These are phyloP conservation scores for Megalonaias nervosa DNA, from an alignment of 1,140 invertebrate genomes.

Conservation along the genomic window DNA sequence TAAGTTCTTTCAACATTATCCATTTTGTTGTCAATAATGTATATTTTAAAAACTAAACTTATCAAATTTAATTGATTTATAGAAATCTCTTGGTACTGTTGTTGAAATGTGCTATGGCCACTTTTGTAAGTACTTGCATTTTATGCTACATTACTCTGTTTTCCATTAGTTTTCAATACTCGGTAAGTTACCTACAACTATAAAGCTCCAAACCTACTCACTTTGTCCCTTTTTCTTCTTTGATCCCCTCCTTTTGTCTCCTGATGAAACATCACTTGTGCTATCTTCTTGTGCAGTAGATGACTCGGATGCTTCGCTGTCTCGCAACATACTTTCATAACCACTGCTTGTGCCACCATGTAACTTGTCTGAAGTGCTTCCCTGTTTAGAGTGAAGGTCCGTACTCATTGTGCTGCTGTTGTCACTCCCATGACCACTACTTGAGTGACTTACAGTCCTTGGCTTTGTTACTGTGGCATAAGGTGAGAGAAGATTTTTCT, in stretches of 20 bases:
- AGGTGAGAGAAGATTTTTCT: slow-evolving; percentile 65
- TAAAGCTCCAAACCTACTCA: slow-evolving; percentile 42
- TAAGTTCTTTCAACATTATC: too few species aligned
- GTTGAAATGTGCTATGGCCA: too few species aligned
- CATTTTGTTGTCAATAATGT: too few species aligned
- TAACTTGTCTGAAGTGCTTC: slow-evolving; percentile 52
- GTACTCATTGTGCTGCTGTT: slow-evolving; percentile 66
- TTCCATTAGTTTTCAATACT: too few species aligned
- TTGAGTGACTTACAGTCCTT: slow-evolving; percentile 66
- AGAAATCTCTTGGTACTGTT: too few species aligned
- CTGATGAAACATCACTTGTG: slow-evolving; percentile 64
- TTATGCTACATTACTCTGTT: too few species aligned
- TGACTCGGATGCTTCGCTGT: slow-evolving; percentile 78
- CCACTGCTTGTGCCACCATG: slow-evolving; percentile 82
- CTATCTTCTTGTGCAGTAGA: slow-evolving; percentile 69
- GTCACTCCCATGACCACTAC: slow-evolving; percentile 71
- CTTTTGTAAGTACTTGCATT: too few species aligned
- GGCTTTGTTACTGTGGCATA: slow-evolving; percentile 69
- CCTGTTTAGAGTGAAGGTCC: slow-evolving; percentile 56
- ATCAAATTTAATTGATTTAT: too few species aligned
- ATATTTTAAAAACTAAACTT: too few species aligned
- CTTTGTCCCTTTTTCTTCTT: slow-evolving; percentile 58
- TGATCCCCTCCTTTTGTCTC: slow-evolving; percentile 60
- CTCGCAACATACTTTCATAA: slow-evolving; percentile 89
- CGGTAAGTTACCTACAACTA: too few species aligned